Percentiles rank a stretch among this genome's conserved stretches.
These are phyloP conservation scores for Philotrypesis tridentata DNA, from an alignment of 1,140 invertebrate species.

Conservation along the genomic window DNA sequence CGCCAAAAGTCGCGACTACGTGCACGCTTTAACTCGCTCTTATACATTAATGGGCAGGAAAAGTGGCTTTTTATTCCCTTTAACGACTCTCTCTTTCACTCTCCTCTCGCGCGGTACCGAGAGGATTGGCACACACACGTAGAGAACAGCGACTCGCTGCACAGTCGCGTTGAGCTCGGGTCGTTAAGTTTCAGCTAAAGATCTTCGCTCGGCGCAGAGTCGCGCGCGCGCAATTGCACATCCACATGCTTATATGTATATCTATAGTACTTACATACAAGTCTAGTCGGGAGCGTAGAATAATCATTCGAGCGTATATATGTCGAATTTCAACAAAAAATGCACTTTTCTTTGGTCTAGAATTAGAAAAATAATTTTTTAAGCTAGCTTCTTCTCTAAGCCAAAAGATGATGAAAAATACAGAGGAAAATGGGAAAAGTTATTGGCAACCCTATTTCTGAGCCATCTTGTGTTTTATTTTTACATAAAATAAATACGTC, in stretches of 20 bases:
- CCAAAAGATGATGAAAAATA: no score
- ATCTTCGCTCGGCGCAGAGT: not conserved
- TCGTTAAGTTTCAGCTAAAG: conserved; percentile 47
- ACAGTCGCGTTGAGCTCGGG: conserved; percentile 34
- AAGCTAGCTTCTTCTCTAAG: no score
- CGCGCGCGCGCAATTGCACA: conserved; percentile 11
- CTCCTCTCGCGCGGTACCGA: not conserved
- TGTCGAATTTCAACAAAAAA: no score
- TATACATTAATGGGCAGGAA: conserved; percentile 41
- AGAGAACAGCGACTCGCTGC: no score
- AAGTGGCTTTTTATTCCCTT: conserved; percentile 40
- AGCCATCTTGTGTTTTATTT: no score
- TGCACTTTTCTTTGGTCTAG: no score
- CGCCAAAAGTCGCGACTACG: not conserved
- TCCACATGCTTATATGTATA: no score
- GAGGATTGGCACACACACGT: not conserved
- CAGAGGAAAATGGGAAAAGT: no score
- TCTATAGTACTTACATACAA: no score
- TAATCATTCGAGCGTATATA: conserved; percentile 46
- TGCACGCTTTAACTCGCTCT: not conserved
- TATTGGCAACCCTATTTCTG: no score
- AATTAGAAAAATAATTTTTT: no score
- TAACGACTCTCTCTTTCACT: conserved; percentile 18
- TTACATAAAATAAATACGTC: no score
- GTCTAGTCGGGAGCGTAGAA: conserved; percentile 1